Conservation (phyloP, 2,888 invertebrate genomes). For the Caenorhabditis sinica region DNA sequence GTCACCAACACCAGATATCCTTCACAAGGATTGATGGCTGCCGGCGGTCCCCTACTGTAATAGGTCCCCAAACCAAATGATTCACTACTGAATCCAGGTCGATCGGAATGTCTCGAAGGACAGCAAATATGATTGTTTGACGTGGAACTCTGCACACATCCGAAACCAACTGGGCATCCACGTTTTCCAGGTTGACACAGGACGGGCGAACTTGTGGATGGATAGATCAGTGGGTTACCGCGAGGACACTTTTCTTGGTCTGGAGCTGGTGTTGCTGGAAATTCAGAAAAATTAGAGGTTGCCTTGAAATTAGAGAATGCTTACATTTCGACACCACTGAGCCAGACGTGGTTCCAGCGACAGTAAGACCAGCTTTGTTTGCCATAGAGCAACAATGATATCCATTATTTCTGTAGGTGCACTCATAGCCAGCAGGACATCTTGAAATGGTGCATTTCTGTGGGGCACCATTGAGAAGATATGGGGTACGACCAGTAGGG, state of each 20-base stretch:
- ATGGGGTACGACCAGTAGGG: constrained; percentile 72
- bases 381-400: constrained; percentile 74
- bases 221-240: constrained; percentile 74
- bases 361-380: constrained; percentile 45
- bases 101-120: constrained; percentile 62
- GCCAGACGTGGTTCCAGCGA: constrained; percentile 49
- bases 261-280: constrained; percentile 53
- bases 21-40: constrained; percentile 69
- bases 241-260: constrained; percentile 66
- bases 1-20: constrained; percentile 72
- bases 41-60: constrained; percentile 60
- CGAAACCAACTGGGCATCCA: constrained; percentile 72
- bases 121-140: constrained; percentile 69
- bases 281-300: not conserved
- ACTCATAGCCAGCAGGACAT: constrained; percentile 76
- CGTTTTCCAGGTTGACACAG: constrained; percentile 70
- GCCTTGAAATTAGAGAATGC: not conserved
- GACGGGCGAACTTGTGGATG: constrained; percentile 75
- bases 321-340: constrained; percentile 41
- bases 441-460: constrained; percentile 72
- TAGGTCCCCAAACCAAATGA: constrained; percentile 57
- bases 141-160: constrained; percentile 63
- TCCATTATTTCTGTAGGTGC: constrained; percentile 71
- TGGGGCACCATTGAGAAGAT: constrained; percentile 75
- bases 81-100: constrained; percentile 42